Percentiles rank a stretch among this genome's conserved stretches.
These are phyloP conservation scores for Halocaridina rubra DNA, from an alignment of 2,888 invertebrate genomes.

Conservation along the genomic window DNA sequence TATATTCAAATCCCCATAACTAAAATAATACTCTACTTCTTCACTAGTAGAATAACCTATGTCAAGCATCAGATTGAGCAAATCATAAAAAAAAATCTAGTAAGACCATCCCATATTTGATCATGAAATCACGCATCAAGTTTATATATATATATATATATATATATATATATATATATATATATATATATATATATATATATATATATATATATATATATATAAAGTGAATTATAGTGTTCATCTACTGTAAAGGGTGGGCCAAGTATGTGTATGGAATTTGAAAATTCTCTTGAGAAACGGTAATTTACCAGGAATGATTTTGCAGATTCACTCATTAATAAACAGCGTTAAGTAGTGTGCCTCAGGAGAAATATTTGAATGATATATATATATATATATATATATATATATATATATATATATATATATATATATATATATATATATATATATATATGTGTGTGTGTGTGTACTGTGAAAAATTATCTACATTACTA, in stretches of 20 bases:
- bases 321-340: not conserved
- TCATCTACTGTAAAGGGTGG: too few relatives aligned
- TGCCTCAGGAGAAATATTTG: not conserved
- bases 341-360: not conserved
- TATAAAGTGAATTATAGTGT: not conserved
- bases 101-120: not conserved
- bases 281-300: not conserved
- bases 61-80: too few relatives aligned
- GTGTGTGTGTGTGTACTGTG: not conserved
- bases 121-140: not conserved
- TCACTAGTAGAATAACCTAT: too few relatives aligned
- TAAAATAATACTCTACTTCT: too few relatives aligned
- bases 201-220: not conserved
- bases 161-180: not conserved
- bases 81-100: too few relatives aligned
- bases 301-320: not conserved
- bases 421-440: slow-evolving; percentile 31
- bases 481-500: not conserved
- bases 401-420: slow-evolving; percentile 19
- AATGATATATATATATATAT: not conserved
- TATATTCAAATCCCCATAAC: too few relatives aligned
- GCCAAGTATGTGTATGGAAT: too few relatives aligned
- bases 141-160: not conserved
- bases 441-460: slow-evolving; percentile 23
- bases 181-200: not conserved